Evolutionary conservation across 2,113 vertebrate species (phyloP).

Genomic region (Carassius gibelio): DNA sequence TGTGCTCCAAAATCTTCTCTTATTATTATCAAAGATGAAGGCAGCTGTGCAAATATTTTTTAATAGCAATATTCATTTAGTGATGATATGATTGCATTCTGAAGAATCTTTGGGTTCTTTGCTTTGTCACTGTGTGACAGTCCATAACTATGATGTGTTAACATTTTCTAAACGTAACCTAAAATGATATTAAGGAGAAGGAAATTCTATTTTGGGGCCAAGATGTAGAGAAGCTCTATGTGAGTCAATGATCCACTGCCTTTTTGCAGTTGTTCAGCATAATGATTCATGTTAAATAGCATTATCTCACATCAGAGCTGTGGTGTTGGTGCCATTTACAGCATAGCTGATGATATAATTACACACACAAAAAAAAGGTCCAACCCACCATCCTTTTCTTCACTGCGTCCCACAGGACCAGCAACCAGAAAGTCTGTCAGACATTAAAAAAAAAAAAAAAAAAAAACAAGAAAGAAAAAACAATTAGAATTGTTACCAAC

Average conservation of each 20-base stretch:
- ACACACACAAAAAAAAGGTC: neutral
- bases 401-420: conserved; percentile 69
- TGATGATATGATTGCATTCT: neutral
- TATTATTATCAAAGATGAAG: too few species aligned
- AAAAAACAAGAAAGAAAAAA: too few species aligned
- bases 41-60: too few species aligned
- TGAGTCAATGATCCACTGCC: neutral
- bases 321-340: neutral
- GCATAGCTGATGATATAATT: conserved; percentile 8
- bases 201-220: neutral
- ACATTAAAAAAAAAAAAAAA: neutral
- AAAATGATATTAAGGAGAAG: neutral
- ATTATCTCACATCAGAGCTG: neutral
- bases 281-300: conserved; percentile 14
- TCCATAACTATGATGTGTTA: neutral
- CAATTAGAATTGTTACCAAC: conserved; percentile 52
- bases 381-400: conserved; percentile 69
- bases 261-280: neutral
- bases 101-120: too few species aligned
- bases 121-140: neutral
- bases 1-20: too few species aligned
- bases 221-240: neutral
- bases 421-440: conserved; percentile 77
- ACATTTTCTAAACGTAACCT: neutral
- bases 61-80: too few species aligned